Percentiles rank a stretch among this genome's conserved stretches.
Conservation (phyloP, 2,797 vertebrate genomes). For the Esox lucius region DNA sequence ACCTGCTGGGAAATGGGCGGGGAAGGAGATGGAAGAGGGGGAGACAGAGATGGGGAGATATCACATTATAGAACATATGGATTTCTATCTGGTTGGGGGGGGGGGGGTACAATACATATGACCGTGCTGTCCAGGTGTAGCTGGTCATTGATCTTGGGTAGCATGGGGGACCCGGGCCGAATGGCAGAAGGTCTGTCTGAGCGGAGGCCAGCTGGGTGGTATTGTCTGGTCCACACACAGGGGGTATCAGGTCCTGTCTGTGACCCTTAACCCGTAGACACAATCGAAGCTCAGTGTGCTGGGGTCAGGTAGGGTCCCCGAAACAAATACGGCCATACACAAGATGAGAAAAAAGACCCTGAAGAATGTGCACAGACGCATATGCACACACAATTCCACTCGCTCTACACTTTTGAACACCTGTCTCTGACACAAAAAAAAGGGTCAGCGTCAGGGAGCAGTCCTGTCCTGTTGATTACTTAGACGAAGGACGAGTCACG, state of each 20-base stretch:
- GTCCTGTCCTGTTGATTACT: slow-evolving; percentile 34
- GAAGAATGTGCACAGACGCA: not conserved
- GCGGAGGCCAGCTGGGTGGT: not conserved
- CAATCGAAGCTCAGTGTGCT: not conserved
- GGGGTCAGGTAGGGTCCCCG: not conserved
- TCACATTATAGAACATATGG: slow-evolving; percentile 12
- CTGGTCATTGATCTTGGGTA: slow-evolving; percentile 8
- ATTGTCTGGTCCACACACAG: not conserved
- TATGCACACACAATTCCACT: slow-evolving; percentile 21
- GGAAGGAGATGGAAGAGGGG: slow-evolving; percentile 65
- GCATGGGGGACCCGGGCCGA: slow-evolving; percentile 7
- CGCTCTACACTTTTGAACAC: slow-evolving; percentile 1
- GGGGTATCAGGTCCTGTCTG: slow-evolving; percentile 3
- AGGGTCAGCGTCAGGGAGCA: not conserved
- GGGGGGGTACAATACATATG: slow-evolving; percentile 3
- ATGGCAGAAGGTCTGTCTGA: not conserved
- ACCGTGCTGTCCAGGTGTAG: slow-evolving; percentile 2
- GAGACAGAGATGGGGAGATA: not conserved
- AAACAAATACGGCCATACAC: not conserved
- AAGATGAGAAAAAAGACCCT: not conserved
- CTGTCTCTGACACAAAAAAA: slow-evolving; percentile 2
- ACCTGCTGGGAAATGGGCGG: slow-evolving; percentile 86
- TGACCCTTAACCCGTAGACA: not conserved
- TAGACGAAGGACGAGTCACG: slow-evolving; percentile 54
- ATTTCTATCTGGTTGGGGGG: not conserved